phyloP scores from a whole-genome alignment of 2,888 invertebrate genomes.

The Gnatocerus cornutus region DNA sequence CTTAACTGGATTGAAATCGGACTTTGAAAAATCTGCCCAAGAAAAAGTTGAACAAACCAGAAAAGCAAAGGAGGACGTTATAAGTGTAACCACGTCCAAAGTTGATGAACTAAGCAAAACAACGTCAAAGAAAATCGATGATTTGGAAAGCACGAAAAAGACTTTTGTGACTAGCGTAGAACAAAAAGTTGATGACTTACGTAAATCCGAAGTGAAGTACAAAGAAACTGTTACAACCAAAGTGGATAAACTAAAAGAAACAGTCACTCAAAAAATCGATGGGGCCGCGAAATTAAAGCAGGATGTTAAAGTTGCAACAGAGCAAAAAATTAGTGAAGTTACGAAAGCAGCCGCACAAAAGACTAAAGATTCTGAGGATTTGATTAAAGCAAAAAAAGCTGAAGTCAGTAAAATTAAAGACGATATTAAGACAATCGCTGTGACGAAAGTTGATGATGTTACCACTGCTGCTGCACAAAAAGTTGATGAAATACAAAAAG shows the following conservation, averaged over 20 bases:
- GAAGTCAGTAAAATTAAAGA: background rate
- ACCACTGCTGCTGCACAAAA: constrained; percentile 2
- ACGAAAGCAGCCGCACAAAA: background rate
- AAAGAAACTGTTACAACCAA: no score
- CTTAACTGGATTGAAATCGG: constrained; percentile 16
- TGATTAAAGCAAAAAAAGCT: background rate
- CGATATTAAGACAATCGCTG: background rate
- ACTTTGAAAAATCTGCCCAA: background rate
- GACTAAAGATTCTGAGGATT: background rate
- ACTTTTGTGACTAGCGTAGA: background rate
- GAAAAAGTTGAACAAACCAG: background rate
- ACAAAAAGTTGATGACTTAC: constrained; percentile 3
- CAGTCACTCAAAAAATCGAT: background rate
- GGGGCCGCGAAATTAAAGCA: background rate
- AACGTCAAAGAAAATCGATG: background rate
- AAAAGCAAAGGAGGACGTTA: background rate
- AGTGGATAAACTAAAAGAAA: background rate
- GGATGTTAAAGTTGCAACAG: constrained; percentile 5
- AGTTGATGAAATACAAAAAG: constrained; percentile 46
- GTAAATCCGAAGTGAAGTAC: no score
- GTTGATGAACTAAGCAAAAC: background rate
- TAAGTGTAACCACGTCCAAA: background rate
- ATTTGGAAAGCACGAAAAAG: no score
- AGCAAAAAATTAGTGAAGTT: constrained; percentile 22
- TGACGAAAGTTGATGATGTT: background rate